Base-by-base conservation (phyloP, 2,113 vertebrate species). In the Trematocara variabile region DNA sequence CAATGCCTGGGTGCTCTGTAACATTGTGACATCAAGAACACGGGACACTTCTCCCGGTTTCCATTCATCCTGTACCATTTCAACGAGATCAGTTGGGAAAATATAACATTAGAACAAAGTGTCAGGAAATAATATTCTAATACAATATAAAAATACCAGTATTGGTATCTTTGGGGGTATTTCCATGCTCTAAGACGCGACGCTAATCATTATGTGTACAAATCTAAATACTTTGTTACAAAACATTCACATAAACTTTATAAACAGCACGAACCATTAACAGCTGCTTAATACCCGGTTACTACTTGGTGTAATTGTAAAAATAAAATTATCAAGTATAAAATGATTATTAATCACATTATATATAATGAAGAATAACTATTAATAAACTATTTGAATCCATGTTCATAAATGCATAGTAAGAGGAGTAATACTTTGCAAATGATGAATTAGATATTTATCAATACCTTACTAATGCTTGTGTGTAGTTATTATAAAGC, bases 141-240 rank as follows among this genome's bases (percentile, higher is more conserved):
- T 63, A 2, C 58, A 11, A 3, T 63, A 63, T 6, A 1, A 63
- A 34, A 11, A 3, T 9, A 18, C 14, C 28, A 60, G 30, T n/a
- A 63, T 34, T 63, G 56, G 56, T 63, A 34, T 63, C 56, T 60
- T n/a, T 34, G 30, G 55, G 56, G 30, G 8, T 10, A 11, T 34
- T 18, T 63, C 30, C 1, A 0, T 6, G 56, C 5, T n/a, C 8
- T n/a, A 34, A 1, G 16, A 60, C 3, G 1, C 2, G 1, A n/a
- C 8, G 5, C 56, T 60, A 4, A 60, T 60, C 56, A 2, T 58
- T 9, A 33, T n/a, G 56, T 60, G 56, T 1, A 34, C 30, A n/a
- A 60, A 60, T 60, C 56, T 4, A 6, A 34, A 60, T 34, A 34
- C 30, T 60, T 60, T 34, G 30, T 34, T 34, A 34, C 56, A 0